Conservation (phyloP, 2,888 invertebrate genomes). For the Blastobasis lacticolella region DNA sequence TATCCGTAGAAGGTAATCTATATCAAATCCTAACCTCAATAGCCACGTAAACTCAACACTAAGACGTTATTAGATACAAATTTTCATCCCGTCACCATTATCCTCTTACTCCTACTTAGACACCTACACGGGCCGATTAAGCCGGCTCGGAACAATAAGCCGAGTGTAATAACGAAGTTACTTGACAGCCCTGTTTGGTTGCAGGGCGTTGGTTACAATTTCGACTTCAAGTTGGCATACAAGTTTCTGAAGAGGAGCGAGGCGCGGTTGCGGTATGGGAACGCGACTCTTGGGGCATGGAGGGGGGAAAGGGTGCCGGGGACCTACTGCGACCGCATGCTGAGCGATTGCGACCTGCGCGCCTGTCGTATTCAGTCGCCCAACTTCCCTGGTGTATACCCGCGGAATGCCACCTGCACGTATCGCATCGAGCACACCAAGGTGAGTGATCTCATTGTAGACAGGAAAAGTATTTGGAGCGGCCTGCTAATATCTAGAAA, state of each 20-base stretch:
- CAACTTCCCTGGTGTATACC: slow-evolving; percentile 93
- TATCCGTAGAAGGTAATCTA: too few relatives aligned
- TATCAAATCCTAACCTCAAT: too few relatives aligned
- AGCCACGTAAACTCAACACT: too few relatives aligned
- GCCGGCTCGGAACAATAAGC: not conserved
- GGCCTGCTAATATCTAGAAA: too few relatives aligned
- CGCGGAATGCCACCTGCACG: slow-evolving; percentile 88
- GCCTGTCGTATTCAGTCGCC: slow-evolving; percentile 88
- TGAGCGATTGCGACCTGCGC: slow-evolving; percentile 83
- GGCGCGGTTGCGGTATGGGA: slow-evolving; percentile 84
- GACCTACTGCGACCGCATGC: slow-evolving; percentile 86
- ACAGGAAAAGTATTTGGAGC: too few relatives aligned
- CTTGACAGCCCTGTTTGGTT: slow-evolving; percentile 32
- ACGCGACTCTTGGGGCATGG: slow-evolving; percentile 81
- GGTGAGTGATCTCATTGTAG: slow-evolving; percentile 31
- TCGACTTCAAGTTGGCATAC: slow-evolving; percentile 89
- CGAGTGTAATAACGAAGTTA: slow-evolving; percentile 9
- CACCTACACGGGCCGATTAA: too few relatives aligned
- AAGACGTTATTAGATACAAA: too few relatives aligned
- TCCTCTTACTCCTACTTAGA: too few relatives aligned
- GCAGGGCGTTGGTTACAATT: slow-evolving; percentile 84
- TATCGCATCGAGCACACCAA: slow-evolving; percentile 80
- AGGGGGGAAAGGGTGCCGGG: slow-evolving; percentile 83
- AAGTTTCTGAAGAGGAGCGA: slow-evolving; percentile 86
- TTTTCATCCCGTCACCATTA: too few relatives aligned